Conservation (phyloP, 2,113 vertebrate genomes). For the Peromyscus polionotus region DNA sequence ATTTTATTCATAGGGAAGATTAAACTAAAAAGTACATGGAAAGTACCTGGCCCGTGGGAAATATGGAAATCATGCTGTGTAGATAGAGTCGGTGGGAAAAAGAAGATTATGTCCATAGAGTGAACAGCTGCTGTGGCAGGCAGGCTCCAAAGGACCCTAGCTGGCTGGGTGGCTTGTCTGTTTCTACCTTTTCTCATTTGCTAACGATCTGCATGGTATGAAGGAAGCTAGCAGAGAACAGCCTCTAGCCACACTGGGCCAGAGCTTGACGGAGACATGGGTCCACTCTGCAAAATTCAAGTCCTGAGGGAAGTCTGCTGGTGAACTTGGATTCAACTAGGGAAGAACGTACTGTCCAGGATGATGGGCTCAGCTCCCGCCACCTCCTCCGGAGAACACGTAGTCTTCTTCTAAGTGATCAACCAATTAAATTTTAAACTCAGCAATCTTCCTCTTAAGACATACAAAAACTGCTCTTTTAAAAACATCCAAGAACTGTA, state of each 20-base stretch:
- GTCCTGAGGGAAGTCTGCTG: constrained; percentile 33
- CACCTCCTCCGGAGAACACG: constrained; percentile 72
- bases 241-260: constrained; percentile 41
- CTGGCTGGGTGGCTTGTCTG: constrained; percentile 35
- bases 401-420: constrained; percentile 74
- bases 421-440: constrained; percentile 77
- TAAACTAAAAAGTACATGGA: background rate
- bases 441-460: constrained; percentile 47
- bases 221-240: constrained; percentile 54
- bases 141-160: constrained; percentile 37
- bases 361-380: constrained; percentile 68
- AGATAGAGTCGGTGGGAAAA: background rate
- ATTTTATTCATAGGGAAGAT: background rate
- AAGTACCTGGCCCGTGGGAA: background rate
- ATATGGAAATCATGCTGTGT: background rate
- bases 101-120: background rate
- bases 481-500: constrained; percentile 51
- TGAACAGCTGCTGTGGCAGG: rapidly evolving
- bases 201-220: constrained; percentile 58
- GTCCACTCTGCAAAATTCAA: constrained; percentile 56
- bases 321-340: constrained; percentile 49
- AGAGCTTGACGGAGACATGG: constrained; percentile 29
- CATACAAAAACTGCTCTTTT: constrained; percentile 23
- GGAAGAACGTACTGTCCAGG: constrained; percentile 51
- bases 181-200: constrained; percentile 62